Evolutionary conservation across 2,113 vertebrate genomes (phyloP).

Genomic region (Cairina moschata): DNA sequence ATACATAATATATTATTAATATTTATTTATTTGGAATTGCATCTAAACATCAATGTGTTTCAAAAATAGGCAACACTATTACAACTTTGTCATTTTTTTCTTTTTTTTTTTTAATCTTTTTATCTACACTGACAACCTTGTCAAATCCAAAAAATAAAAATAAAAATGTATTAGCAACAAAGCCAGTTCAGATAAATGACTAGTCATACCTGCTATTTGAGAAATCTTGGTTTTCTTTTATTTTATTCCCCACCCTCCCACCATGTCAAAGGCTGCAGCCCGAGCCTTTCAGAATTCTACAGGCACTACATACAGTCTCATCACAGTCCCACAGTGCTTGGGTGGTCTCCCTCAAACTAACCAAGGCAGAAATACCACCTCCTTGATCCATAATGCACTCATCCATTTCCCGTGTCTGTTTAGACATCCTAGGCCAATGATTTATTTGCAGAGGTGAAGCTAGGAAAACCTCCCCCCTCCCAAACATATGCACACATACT

Average conservation of each 20-base stretch:
- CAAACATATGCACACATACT: conserved; percentile 8
- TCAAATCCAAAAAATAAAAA: background rate
- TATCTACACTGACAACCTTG: background rate
- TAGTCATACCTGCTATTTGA: background rate
- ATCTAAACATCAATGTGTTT: background rate
- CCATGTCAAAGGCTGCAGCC: background rate
- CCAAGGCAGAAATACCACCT: background rate
- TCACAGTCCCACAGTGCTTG: conserved; percentile 18
- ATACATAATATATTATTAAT: background rate
- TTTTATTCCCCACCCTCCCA: background rate
- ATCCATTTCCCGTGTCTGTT: conserved; percentile 57
- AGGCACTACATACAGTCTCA: background rate
- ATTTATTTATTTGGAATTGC: background rate
- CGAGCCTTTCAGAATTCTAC: background rate
- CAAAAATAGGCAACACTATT: background rate
- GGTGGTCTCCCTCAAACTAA: conserved; percentile 44
- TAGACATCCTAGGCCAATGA: conserved; percentile 28
- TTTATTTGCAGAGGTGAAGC: conserved; percentile 55
- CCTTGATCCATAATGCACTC: conserved; percentile 10
- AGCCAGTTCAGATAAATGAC: background rate
- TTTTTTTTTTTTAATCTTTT: background rate
- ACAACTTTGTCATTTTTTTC: background rate
- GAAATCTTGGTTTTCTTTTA: background rate
- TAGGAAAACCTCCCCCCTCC: background rate
- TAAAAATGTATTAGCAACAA: background rate